These are phyloP conservation scores for Phortica okadai DNA, from an alignment of 2,888 invertebrate genomes.

Conservation along the genomic window DNA sequence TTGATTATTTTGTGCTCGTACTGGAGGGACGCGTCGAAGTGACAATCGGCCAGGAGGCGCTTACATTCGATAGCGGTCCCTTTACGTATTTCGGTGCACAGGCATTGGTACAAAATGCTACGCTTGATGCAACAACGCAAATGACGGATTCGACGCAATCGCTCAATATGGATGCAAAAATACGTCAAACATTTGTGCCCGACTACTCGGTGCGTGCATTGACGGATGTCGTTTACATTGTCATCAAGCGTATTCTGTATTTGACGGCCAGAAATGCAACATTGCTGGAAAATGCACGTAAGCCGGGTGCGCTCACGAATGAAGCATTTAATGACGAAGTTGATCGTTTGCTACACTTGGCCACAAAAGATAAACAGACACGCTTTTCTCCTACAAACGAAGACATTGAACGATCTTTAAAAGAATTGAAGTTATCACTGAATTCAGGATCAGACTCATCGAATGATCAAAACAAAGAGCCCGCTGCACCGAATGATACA, in stretches of 20 bases:
- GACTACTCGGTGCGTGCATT: slow-evolving; percentile 94
- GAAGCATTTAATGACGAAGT: slow-evolving; percentile 91
- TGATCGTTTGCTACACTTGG: slow-evolving; percentile 87
- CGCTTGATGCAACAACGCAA: slow-evolving; percentile 81
- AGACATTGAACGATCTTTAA: too few relatives aligned
- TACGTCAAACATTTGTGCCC: slow-evolving; percentile 90
- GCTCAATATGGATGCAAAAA: slow-evolving; percentile 86
- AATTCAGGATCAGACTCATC: slow-evolving; percentile 47
- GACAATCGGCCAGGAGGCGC: slow-evolving; percentile 93
- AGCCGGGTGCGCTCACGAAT: slow-evolving; percentile 79
- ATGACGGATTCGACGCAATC: slow-evolving; percentile 88
- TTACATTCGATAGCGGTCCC: slow-evolving; percentile 96
- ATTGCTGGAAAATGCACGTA: slow-evolving; percentile 85
- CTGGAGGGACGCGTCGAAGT: slow-evolving; percentile 97
- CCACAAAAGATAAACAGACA: slow-evolving; percentile 83
- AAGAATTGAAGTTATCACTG: slow-evolving; percentile 39
- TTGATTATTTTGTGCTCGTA: slow-evolving; percentile 96
- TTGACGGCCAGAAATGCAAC: slow-evolving; percentile 95
- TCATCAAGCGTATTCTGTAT: slow-evolving; percentile 90
- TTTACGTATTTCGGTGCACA: slow-evolving; percentile 97
- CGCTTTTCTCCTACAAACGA: slow-evolving; percentile 44
- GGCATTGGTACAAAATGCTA: slow-evolving; percentile 87
- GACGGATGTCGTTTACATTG: slow-evolving; percentile 90
- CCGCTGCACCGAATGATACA: slow-evolving; percentile 64
- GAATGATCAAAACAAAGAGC: slow-evolving; percentile 38